Percentiles rank a stretch among this genome's conserved stretches.
Conservation (phyloP, 2,113 vertebrate species). For the Brachyistius frenatus region DNA sequence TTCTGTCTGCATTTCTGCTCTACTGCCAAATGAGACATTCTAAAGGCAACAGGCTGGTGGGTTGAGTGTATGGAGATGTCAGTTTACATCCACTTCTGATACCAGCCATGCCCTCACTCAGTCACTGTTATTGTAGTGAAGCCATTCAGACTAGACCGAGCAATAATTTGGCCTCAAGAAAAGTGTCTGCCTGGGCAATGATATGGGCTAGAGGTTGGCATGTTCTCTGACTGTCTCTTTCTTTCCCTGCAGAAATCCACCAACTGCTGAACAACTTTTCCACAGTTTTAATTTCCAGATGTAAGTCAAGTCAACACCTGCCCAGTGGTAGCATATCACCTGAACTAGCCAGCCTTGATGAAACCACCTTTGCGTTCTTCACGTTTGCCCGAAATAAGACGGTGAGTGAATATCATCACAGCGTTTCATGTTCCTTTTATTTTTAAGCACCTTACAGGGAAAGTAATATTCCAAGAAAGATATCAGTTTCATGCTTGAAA, state of each 20-base stretch:
- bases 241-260: conserved; percentile 38
- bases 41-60: conserved; percentile 69
- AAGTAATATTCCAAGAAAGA: not conserved
- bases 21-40: conserved; percentile 70
- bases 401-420: not conserved
- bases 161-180: conserved; percentile 60
- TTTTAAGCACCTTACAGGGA: not conserved
- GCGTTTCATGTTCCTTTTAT: not conserved
- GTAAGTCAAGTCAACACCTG: conserved; percentile 55
- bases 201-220: conserved; percentile 52
- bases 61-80: conserved; percentile 63
- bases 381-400: conserved; percentile 18
- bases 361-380: conserved; percentile 21
- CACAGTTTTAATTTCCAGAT: conserved; percentile 51
- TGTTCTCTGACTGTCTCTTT: conserved; percentile 56
- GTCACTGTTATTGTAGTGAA: conserved; percentile 55
- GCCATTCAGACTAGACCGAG: conserved; percentile 52
- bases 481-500: not conserved
- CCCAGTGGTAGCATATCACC: conserved; percentile 35
- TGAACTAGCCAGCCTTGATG: conserved; percentile 43
- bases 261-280: conserved; percentile 49
- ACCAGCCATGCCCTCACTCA: conserved; percentile 56
- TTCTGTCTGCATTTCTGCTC: conserved; percentile 71
- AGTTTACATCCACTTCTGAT: conserved; percentile 63
- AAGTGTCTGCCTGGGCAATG: conserved; percentile 55